Conservation (phyloP, 2,888 invertebrate genomes). For the Leptinotarsa haldemani region DNA sequence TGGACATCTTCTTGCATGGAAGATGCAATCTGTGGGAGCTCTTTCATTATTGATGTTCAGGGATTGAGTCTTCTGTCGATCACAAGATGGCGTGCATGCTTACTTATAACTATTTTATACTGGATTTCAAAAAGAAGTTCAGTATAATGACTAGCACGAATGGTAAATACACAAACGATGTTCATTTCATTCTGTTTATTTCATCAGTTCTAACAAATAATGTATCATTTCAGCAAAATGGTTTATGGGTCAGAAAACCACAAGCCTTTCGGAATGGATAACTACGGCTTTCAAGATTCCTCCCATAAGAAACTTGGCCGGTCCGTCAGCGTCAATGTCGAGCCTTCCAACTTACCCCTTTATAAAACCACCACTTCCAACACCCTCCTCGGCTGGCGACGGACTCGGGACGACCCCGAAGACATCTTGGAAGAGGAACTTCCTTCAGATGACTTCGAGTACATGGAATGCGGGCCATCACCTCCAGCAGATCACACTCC, state of each 20-base stretch:
- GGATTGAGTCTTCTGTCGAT: no score
- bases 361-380: conserved; percentile 58
- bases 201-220: not conserved
- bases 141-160: not conserved
- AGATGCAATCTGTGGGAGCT: no score
- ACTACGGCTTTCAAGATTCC: conserved; percentile 63
- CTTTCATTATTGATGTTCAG: no score
- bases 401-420: conserved; percentile 59
- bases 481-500: conserved; percentile 85
- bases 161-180: not conserved
- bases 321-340: conserved; percentile 65
- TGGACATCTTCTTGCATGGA: no score
- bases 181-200: not conserved
- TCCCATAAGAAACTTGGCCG: conserved; percentile 61
- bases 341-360: conserved; percentile 61
- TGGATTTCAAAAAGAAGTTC: no score
- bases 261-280: conserved; percentile 61
- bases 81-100: no score
- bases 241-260: conserved; percentile 58
- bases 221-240: conserved; percentile 57
- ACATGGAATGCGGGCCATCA: conserved; percentile 83
- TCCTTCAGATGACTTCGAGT: conserved; percentile 78
- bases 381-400: conserved; percentile 57
- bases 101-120: no score
- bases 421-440: conserved; percentile 74